Evolutionary conservation across 1,140 invertebrate species (phyloP), one percentile per base, ranked within the genome.

Genomic region (Yoshiicerus persimilis): DNA sequence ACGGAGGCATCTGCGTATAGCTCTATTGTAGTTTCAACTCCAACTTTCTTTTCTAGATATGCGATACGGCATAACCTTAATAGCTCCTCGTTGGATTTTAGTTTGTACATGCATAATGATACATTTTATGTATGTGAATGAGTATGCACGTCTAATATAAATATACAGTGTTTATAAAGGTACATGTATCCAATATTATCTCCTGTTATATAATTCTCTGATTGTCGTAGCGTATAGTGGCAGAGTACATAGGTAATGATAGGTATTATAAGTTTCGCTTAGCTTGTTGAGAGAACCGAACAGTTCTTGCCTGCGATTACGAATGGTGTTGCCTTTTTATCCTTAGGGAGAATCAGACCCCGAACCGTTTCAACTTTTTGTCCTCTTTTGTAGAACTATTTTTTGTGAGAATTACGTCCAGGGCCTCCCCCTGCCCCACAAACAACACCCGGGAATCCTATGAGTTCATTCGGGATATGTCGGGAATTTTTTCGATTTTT

Each of bases 311-410:
- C 20, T 56, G 47, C 47, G 47, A 56, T 56, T 86, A 32, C 86
- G 34, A 70, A 86, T 75, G 62, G 64, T 38, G 36, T 41, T 75
- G 62, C 86, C 62, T 41, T 77, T 86, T 86, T 39, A 39, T 75
- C 66, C 86, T 77, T 75, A 66, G 86, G 86, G 86, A 86, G 86
- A 86, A 86, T 86, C 86, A 70, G 36, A 36, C 86, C 86, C 86
- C 62, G 64, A 86, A 86, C 86, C 62, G 34, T 86, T 75, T 64
- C 16, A 38, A 86, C 34, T 86, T 86, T 86, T 86, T 86, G 64
- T 86, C 86, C 86, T 70, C 64, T 70, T 86, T 86, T 86, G 34
- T 39, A n/a, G n/a, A 75, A 64, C 66, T 30, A 39, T 86, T 86
- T 86, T 75, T 75, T 70, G 34, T 86, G 62, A 86, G 86, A 39